Percentiles rank a stretch among this genome's conserved stretches.
Evolutionary conservation across 2,113 vertebrate species (phyloP).

Genomic region (Glaucomys volans): DNA sequence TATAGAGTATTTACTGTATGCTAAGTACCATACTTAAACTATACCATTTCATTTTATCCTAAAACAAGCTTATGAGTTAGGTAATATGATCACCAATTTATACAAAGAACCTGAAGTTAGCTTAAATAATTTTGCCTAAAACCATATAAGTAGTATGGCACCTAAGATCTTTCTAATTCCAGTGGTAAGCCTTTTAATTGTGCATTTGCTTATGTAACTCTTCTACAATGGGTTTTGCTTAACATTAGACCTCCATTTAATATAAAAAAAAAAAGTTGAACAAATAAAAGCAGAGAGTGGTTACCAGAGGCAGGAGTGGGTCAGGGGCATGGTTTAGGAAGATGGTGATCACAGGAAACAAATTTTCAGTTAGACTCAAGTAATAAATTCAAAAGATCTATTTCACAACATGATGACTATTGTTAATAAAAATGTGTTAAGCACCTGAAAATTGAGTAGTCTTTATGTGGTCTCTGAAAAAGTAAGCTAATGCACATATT

Average conservation of each 20-base stretch:
- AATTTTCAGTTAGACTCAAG: not conserved
- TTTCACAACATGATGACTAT: not conserved
- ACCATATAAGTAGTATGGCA: not conserved
- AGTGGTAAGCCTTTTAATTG: not conserved
- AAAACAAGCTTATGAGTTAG: not conserved
- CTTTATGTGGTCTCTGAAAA: not conserved
- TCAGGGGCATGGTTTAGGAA: not conserved
- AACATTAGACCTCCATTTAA: not conserved
- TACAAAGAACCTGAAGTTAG: not conserved
- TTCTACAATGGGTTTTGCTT: not conserved
- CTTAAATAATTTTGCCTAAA: constrained; percentile 18
- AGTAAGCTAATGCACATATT: not conserved
- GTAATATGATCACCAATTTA: not conserved
- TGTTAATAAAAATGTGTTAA: not conserved
- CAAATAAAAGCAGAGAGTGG: not conserved
- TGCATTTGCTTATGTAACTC: not conserved
- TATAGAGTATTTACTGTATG: accelerated
- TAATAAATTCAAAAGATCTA: not conserved
- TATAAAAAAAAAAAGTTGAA: not conserved
- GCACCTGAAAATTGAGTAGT: not conserved
- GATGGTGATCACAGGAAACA: not conserved
- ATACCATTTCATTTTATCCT: not conserved
- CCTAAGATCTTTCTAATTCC: not conserved
- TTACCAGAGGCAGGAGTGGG: not conserved
- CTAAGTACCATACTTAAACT: not conserved